A percentile compares a stretch with the other conserved stretches of the same genome.
Evolutionary conservation across 2,797 vertebrate species (phyloP).

Genomic region (Sebastolobus alascanus): DNA sequence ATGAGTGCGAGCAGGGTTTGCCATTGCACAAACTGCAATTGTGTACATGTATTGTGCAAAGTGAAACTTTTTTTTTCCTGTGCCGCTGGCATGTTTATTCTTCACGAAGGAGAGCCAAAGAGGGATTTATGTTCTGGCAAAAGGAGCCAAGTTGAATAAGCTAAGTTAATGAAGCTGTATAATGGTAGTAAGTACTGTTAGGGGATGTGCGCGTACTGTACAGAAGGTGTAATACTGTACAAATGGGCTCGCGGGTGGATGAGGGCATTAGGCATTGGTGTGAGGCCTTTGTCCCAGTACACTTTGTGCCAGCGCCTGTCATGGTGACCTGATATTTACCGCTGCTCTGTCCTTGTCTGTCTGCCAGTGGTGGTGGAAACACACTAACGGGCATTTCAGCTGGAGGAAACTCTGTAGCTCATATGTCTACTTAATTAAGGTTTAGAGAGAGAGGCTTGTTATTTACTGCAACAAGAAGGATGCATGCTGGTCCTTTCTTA

Average conservation of each 20-base stretch:
- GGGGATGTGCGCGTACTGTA: conserved; percentile 5
- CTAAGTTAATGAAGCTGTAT: conserved; percentile 10
- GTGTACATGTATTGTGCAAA: conserved; percentile 31
- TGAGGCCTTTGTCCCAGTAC: conserved; percentile 76
- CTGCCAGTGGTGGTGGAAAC: conserved; percentile 19
- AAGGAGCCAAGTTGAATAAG: conserved; percentile 23
- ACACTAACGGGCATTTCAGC: conserved; percentile 18
- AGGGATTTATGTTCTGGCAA: conserved; percentile 25
- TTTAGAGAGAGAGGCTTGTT: neutral
- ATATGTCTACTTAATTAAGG: neutral
- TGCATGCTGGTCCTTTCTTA: neutral
- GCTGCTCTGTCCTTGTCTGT: conserved; percentile 16
- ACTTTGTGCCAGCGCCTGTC: conserved; percentile 59
- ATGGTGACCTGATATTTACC: conserved; percentile 56
- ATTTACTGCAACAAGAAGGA: neutral
- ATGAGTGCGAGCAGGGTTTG: conserved; percentile 8
- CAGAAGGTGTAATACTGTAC: conserved; percentile 13
- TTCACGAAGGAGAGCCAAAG: conserved; percentile 17
- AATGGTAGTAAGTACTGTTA: neutral
- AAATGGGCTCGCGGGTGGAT: conserved; percentile 22
- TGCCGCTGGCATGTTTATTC: conserved; percentile 20
- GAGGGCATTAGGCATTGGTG: conserved; percentile 28
- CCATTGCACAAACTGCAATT: neutral
- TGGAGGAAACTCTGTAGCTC: conserved; percentile 1
- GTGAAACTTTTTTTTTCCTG: neutral